phyloP scores from a whole-genome alignment of 2,888 invertebrate species.

The Hemaris fuciformis region DNA sequence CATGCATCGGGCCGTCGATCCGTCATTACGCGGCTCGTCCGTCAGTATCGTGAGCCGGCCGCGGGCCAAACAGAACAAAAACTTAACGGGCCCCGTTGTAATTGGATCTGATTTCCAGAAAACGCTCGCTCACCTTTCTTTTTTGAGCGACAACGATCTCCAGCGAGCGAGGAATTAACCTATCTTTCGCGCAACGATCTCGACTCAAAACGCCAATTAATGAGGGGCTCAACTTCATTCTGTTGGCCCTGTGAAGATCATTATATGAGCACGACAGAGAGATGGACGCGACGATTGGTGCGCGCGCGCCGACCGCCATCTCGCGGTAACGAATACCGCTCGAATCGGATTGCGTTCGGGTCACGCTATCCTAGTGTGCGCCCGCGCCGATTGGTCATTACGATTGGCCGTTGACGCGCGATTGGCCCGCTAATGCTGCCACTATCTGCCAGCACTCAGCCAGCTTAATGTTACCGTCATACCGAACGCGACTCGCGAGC shows the following conservation, averaged over 20 bases:
- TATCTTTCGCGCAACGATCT: conserved; percentile 80
- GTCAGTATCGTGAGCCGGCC: conserved; percentile 70
- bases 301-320: conserved; percentile 71
- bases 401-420: conserved; percentile 69
- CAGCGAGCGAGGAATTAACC: conserved; percentile 79
- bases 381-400: conserved; percentile 71
- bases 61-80: conserved; percentile 77
- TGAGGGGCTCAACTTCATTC: conserved; percentile 82
- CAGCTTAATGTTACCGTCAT: conserved; percentile 71
- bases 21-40: conserved; percentile 61
- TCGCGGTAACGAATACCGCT: conserved; percentile 77
- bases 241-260: conserved; percentile 81
- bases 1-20: conserved; percentile 43
- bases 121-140: conserved; percentile 77
- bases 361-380: conserved; percentile 79
- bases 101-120: conserved; percentile 82
- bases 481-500: conserved; percentile 61
- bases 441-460: conserved; percentile 68
- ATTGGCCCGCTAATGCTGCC: conserved; percentile 68
- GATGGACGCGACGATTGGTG: conserved; percentile 80
- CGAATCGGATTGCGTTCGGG: conserved; percentile 78
- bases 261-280: conserved; percentile 81
- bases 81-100: conserved; percentile 77
- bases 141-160: conserved; percentile 80
- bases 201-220: conserved; percentile 81